A percentile compares a stretch with the other conserved stretches of the same genome.
Evolutionary conservation across 64 coral and sea anemone genomes (phyloP).

Genomic region (Porites lutea): DNA sequence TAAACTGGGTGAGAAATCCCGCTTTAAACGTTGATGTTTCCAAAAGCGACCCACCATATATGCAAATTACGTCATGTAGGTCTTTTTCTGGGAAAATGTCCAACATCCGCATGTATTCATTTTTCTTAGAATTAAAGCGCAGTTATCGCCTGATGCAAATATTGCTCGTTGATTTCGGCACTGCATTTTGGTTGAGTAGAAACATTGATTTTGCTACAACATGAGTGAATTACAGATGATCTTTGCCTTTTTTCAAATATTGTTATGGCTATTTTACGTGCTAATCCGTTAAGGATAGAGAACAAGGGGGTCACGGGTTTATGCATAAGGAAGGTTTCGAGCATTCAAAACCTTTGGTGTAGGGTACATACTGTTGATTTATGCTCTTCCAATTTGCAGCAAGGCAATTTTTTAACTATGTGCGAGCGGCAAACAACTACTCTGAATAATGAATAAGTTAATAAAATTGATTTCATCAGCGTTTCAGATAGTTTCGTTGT

Average conservation of each 20-base stretch:
- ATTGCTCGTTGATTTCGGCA: neutral
- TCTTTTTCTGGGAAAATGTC: conserved; percentile 20
- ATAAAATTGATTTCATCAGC: conserved; percentile 7
- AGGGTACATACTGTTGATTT: neutral
- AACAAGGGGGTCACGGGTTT: conserved; percentile 4
- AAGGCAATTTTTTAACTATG: neutral
- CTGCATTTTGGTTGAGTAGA: neutral
- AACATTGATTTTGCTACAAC: neutral
- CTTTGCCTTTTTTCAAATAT: too few relatives aligned
- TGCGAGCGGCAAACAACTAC: neutral
- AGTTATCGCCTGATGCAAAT: neutral
- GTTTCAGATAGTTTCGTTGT: neutral
- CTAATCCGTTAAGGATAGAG: too few relatives aligned
- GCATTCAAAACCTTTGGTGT: neutral
- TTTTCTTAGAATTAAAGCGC: conserved; percentile 4
- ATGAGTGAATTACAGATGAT: too few relatives aligned
- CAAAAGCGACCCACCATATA: neutral
- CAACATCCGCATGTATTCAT: neutral
- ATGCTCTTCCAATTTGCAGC: neutral
- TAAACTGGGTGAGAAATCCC: neutral
- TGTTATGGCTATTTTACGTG: too few relatives aligned
- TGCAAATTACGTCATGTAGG: neutral
- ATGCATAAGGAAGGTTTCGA: neutral
- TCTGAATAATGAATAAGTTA: neutral
- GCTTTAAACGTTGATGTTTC: neutral